Evolutionary conservation across 2,888 invertebrate genomes (phyloP), one percentile per base, ranked within the genome.

Genomic region (Tenthredo mesomela): DNA sequence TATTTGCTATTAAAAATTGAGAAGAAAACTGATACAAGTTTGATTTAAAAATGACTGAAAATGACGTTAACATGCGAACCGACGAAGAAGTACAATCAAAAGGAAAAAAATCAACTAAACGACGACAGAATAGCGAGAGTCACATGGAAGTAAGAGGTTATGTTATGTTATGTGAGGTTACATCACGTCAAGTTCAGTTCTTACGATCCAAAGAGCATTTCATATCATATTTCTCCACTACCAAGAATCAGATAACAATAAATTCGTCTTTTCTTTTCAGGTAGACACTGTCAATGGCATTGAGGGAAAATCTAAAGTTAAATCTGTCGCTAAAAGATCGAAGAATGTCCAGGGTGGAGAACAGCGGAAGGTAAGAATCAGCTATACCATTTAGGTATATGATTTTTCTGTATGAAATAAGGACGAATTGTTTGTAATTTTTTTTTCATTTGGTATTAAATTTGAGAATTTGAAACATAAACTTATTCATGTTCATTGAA

Each of bases 281-380:
- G 95, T 96, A 1, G 97, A 96, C 85, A 94, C 94, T 85, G 94
- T 95, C 47, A 96, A 95, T 90, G 96, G 95, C 2, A 95, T 96
- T 84, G 94, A 95, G 91, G 95, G 95, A 18, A 94, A 91, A 82
- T 88, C 90, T 37, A 93, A 93, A 88, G 88, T 89, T 37, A 93
- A 94, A 92, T 86, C 94, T 88, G 90, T 93, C 12, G 67, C 89
- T 6, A 92, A 93, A 86, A 88, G 85, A 85, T 75, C 87, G 12
- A 91, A 88, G 85, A 91, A 87, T 84, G 89, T 91, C 18, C 85
- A 89, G 85, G 90, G 89, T 47, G 89, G 88, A 43, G 92, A 93
- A 87, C 87, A 89, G 61, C 88, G 93, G 71, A 92, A 91, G 87
- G 92, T 92, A 80, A 88, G 85, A 86, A n/a, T 40, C 54, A n/a